phyloP scores from a whole-genome alignment of 2,888 invertebrate species.

The Hecatera dysodea region DNA sequence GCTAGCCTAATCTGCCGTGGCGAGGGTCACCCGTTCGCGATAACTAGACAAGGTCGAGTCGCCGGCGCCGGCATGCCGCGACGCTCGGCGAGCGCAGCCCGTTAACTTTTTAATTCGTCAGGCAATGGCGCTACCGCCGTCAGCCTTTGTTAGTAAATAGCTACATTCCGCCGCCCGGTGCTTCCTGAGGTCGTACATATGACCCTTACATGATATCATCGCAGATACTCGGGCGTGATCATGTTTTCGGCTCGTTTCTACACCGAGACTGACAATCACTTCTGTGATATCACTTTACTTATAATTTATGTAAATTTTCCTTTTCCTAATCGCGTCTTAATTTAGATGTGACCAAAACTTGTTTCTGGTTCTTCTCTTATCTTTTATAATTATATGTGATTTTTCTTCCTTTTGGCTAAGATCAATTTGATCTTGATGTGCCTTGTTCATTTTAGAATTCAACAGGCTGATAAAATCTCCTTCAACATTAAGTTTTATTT shows the following conservation, averaged over 20 bases:
- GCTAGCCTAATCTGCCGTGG: constrained; percentile 82
- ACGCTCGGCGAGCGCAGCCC: constrained; percentile 82
- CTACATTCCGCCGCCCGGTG: constrained; percentile 72
- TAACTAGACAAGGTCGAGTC: constrained; percentile 89
- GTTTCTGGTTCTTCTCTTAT: constrained; percentile 57
- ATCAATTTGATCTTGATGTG: constrained; percentile 8
- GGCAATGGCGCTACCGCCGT: constrained; percentile 80
- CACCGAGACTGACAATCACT: constrained; percentile 56
- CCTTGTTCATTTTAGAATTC: constrained; percentile 6
- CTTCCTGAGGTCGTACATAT: constrained; percentile 59
- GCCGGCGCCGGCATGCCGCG: constrained; percentile 87
- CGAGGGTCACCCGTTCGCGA: constrained; percentile 88
- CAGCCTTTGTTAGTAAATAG: constrained; percentile 81
- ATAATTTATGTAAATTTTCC: constrained; percentile 68
- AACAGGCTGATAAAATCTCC: not conserved
- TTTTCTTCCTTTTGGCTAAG: constrained; percentile 17
- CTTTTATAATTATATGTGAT: constrained; percentile 56
- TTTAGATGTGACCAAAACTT: constrained; percentile 65
- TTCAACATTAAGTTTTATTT: not conserved
- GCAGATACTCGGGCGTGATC: constrained; percentile 56
- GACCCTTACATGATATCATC: constrained; percentile 66
- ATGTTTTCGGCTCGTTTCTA: constrained; percentile 53
- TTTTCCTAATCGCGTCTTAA: constrained; percentile 68
- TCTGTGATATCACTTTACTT: constrained; percentile 63
- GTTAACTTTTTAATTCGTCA: constrained; percentile 89